Evolutionary conservation across 2,888 invertebrate genomes (phyloP), one percentile per base, ranked within the genome.

Genomic region (Calameuta filiformis): DNA sequence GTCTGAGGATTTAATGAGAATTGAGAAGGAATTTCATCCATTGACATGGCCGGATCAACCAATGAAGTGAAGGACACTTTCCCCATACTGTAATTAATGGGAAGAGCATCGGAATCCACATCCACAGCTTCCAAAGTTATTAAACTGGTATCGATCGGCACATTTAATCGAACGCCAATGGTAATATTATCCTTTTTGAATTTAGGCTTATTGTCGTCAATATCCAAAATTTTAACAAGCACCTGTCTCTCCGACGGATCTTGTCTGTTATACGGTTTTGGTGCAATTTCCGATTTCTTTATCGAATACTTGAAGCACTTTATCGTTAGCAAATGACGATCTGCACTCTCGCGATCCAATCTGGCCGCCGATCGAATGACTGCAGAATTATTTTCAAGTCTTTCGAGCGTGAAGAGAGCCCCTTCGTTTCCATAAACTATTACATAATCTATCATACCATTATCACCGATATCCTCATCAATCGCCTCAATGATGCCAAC

Each of bases 391-490:
- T 95, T 94, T 6, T 93, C 93, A 0, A 94, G 93, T 4, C 96
- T 92, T 82, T 94, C 93, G 0, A 96, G 92, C 31, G 91, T 92
- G 81, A 96, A 94, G 0, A 95, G 89, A 11, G 93, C 94, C 37
- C 94, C 93, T 79, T 95, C 95, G 86, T 96, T 96, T 1, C 96
- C 96, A 87, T 94, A 94, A 76, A 94, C 95, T 30, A 97, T 95
- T 0, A 93, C 92, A 84, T 96, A 96, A 85, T 96, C 95, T 79
- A 96, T 94, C 79, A 94, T 94, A 0, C 96, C 96, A 89, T 96
- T 96, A 12, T 95, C 95, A 4, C 93, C 95, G 12, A 95, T 94
- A 84, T 97, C 97, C 85, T 95, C 95, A 86, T 97, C 97, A 33
- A 95, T 91, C 0, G 96, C 97, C 83, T 94, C 92, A 15, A 97